Conservation (phyloP, 2,888 invertebrate species). For the Polylopha cassiicola region DNA sequence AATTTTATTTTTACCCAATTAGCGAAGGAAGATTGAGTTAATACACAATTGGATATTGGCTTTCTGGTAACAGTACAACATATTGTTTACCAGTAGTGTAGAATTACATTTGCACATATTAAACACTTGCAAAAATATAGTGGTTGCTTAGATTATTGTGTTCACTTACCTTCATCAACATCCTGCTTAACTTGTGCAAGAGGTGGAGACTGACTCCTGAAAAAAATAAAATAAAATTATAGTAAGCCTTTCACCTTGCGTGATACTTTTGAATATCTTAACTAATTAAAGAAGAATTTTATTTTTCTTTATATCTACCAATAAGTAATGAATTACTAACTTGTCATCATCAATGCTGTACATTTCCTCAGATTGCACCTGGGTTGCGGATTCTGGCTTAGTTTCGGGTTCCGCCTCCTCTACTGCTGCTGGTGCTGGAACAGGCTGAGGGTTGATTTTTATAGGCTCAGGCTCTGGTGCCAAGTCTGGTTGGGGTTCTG, state of each 20-base stretch:
- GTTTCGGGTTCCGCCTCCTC: conserved; percentile 15
- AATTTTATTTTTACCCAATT: no score
- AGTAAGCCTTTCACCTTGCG: neutral
- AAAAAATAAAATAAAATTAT: conserved; percentile 23
- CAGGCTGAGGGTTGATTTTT: conserved; percentile 14
- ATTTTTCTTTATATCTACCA: no score
- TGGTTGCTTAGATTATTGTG: neutral
- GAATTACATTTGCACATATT: no score
- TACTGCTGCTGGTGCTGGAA: conserved; percentile 15
- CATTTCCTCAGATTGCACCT: conserved; percentile 25
- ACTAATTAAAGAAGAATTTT: no score
- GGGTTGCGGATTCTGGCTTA: no score
- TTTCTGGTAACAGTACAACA: no score
- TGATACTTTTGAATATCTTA: conserved; percentile 1
- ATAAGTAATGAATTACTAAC: conserved; percentile 32
- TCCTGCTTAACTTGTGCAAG: conserved; percentile 31
- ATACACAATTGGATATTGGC: no score
- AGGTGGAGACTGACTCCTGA: conserved; percentile 37
- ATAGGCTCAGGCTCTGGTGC: conserved; percentile 19
- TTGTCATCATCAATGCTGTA: conserved; percentile 39
- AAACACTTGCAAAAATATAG: no score
- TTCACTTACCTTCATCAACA: conserved; percentile 25
- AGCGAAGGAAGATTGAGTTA: no score
- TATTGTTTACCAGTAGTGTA: no score
- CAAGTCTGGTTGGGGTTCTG: conserved; percentile 28